Conservation (phyloP, 2,888 invertebrate species). For the Neoitamus cyanurus region DNA sequence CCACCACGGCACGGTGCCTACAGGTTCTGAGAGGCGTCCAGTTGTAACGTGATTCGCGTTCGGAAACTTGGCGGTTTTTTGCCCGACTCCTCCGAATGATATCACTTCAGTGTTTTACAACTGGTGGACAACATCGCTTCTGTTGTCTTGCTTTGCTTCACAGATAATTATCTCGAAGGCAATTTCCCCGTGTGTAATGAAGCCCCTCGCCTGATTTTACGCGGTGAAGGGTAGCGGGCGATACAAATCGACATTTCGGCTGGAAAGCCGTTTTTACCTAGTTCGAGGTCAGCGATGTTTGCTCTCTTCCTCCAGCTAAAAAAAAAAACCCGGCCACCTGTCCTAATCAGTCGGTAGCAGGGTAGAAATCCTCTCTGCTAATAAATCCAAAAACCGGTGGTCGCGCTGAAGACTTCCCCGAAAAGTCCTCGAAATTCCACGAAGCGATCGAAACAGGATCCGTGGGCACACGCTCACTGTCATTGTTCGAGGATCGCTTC, state of each 20-base stretch:
- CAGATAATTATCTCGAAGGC: background rate
- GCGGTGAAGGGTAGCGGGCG: background rate
- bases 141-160: background rate
- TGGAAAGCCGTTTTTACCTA: background rate
- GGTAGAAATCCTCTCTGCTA: background rate
- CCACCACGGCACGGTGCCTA: background rate
- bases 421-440: background rate
- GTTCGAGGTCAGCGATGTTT: background rate
- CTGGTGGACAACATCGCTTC: background rate
- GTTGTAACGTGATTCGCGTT: background rate
- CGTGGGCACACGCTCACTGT: background rate
- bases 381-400: background rate
- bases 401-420: background rate
- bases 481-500: background rate
- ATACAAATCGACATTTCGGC: background rate
- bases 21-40: conserved; percentile 1
- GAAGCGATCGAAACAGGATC: background rate
- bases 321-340: background rate
- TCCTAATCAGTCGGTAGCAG: background rate
- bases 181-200: background rate
- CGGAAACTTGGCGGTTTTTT: background rate
- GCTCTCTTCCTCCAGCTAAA: background rate
- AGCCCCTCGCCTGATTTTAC: background rate
- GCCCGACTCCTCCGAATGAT: background rate
- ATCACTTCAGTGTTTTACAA: background rate